Evolutionary conservation across 1,140 invertebrate species (phyloP).

Genomic region (Brachionus manjavacas): DNA sequence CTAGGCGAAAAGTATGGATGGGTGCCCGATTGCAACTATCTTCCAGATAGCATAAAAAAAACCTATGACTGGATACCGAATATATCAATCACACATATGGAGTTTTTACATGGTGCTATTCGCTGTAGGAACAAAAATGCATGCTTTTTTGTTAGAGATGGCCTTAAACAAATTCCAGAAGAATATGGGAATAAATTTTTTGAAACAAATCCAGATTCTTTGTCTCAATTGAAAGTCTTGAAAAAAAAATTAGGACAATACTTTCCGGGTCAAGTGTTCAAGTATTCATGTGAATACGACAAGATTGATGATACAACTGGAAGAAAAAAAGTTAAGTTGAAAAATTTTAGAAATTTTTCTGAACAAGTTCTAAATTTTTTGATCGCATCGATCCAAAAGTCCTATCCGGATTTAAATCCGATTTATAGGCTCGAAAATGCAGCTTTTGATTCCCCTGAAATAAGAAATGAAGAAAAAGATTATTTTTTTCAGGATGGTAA

Average conservation of each 20-base stretch:
- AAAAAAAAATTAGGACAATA: conserved; percentile 46
- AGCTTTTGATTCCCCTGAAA: conserved; percentile 2
- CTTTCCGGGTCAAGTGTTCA: conserved; percentile 48
- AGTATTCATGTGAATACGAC: conserved; percentile 47
- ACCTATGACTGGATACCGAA: conserved; percentile 51
- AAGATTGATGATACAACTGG: conserved; percentile 44
- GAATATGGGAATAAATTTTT: conserved; percentile 47
- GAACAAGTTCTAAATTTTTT: conserved; percentile 48
- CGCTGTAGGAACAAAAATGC: conserved; percentile 52
- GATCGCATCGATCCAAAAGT: conserved; percentile 47
- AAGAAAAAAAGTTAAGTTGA: conserved; percentile 49
- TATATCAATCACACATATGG: conserved; percentile 56
- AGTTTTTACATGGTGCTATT: conserved; percentile 53
- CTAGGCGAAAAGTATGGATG: conserved; percentile 48
- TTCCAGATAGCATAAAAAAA: not conserved
- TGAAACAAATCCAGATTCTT: conserved; percentile 46
- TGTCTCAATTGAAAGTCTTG: conserved; percentile 49
- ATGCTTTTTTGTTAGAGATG: conserved; percentile 50
- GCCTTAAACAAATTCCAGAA: conserved; percentile 48
- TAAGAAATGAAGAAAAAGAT: not conserved
- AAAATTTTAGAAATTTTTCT: conserved; percentile 49
- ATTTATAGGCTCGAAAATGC: not conserved
- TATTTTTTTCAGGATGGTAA: conserved; percentile 5
- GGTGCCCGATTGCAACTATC: not conserved
- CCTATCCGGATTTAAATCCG: conserved; percentile 44